Conservation (phyloP, 2,888 invertebrate species). For the Tetragnatha montana region DNA sequence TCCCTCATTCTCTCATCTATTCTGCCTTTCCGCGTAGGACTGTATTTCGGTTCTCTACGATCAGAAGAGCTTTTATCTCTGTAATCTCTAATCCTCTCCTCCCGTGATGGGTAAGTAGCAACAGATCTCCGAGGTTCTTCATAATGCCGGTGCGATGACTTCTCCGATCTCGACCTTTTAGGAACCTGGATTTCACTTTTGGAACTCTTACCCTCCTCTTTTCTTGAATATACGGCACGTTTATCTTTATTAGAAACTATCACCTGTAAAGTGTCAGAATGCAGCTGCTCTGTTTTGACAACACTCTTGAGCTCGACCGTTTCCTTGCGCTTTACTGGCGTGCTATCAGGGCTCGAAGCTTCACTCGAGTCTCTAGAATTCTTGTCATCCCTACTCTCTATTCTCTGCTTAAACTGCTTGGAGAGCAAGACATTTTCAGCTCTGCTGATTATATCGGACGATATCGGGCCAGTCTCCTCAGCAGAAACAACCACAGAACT, state of each 20-base stretch:
- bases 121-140: slow-evolving; percentile 36
- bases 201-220: slow-evolving; percentile 21
- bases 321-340: slow-evolving; percentile 47
- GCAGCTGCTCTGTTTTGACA: slow-evolving; percentile 38
- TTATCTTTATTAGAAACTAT: slow-evolving; percentile 66
- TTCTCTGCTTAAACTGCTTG: slow-evolving; percentile 87
- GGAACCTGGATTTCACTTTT: slow-evolving; percentile 18
- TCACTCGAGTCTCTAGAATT: slow-evolving; percentile 52
- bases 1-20: slow-evolving; percentile 10
- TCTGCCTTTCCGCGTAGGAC: slow-evolving; percentile 10
- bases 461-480: slow-evolving; percentile 81
- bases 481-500: slow-evolving; percentile 73
- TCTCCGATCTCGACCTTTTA: slow-evolving; percentile 30
- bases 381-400: slow-evolving; percentile 64
- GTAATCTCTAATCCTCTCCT: slow-evolving; percentile 12
- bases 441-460: slow-evolving; percentile 90
- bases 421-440: slow-evolving; percentile 95
- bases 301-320: slow-evolving; percentile 53
- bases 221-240: slow-evolving; percentile 65
- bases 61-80: slow-evolving; percentile 26
- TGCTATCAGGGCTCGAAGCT: slow-evolving; percentile 32
- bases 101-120: slow-evolving; percentile 7
- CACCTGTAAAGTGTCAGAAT: slow-evolving; percentile 53
- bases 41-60: slow-evolving; percentile 26
- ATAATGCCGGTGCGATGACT: background rate